These are phyloP conservation scores for Acromyrmex echinatior DNA, from an alignment of 1,140 invertebrate species.

Conservation along the genomic window DNA sequence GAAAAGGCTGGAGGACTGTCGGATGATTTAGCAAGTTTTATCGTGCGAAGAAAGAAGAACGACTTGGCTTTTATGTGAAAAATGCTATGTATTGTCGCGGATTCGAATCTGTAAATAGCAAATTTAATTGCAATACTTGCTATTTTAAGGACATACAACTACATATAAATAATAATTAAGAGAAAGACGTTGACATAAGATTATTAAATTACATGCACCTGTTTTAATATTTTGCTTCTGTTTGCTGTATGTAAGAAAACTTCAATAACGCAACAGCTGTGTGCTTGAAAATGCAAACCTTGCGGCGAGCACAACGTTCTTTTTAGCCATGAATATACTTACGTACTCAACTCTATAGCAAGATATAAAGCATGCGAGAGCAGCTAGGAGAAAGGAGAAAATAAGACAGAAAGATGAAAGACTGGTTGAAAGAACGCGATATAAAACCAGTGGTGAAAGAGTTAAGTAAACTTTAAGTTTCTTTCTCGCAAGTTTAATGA, in stretches of 20 bases:
- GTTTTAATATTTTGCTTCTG: constrained; percentile 22
- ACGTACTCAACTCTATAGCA: constrained; percentile 24
- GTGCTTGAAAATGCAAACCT: constrained; percentile 55
- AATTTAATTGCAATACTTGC: neutral
- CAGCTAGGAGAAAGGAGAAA: constrained; percentile 7
- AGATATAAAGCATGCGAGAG: constrained; percentile 36
- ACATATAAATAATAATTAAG: neutral
- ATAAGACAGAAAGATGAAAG: constrained; percentile 44
- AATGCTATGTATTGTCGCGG: constrained; percentile 10
- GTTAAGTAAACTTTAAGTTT: constrained; percentile 49
- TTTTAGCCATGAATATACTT: constrained; percentile 57
- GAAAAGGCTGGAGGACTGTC: constrained; percentile 37
- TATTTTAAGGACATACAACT: neutral
- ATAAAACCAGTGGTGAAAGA: constrained; percentile 37
- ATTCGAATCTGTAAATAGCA: neutral
- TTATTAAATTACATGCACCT: neutral
- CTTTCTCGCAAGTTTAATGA: constrained; percentile 36
- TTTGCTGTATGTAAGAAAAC: constrained; percentile 37
- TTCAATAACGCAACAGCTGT: constrained; percentile 60
- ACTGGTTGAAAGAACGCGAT: constrained; percentile 16
- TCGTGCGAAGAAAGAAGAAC: constrained; percentile 27
- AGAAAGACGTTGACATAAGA: neutral
- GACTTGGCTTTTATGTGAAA: constrained; percentile 52
- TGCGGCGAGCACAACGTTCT: constrained; percentile 34
- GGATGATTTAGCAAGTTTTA: constrained; percentile 70